phyloP scores from a whole-genome alignment of 2,113 vertebrate genomes.

The Oceanites oceanicus region DNA sequence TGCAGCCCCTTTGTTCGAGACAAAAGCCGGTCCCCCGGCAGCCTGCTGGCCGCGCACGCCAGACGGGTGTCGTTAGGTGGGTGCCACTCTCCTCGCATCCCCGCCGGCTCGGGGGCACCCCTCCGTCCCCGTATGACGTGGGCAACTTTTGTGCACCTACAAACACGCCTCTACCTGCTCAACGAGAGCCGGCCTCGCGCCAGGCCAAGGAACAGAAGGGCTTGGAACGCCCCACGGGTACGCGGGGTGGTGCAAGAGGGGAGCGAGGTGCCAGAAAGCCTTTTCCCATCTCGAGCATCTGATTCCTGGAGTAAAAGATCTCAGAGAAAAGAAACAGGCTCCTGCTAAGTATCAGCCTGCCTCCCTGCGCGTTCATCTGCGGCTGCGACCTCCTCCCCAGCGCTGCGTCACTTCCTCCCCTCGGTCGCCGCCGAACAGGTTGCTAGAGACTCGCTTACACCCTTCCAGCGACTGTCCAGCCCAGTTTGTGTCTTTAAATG shows the following conservation, averaged over 20 bases:
- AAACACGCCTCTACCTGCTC: neutral
- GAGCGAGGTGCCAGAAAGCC: neutral
- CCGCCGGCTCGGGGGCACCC: neutral
- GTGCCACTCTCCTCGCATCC: neutral
- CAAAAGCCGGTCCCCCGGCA: neutral
- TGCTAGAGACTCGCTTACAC: neutral
- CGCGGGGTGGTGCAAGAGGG: neutral
- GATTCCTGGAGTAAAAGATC: neutral
- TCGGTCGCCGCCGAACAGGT: neutral
- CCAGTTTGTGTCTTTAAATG: neutral
- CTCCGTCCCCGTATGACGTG: accelerated
- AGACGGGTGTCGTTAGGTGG: neutral
- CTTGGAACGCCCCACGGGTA: neutral
- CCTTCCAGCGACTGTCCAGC: neutral
- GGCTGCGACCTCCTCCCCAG: neutral
- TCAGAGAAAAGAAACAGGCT: neutral
- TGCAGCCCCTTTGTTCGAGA: neutral
- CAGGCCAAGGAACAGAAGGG: neutral
- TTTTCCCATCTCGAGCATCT: neutral
- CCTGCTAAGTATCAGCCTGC: neutral
- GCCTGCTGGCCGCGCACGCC: neutral
- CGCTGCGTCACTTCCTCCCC: neutral
- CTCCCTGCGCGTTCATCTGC: neutral
- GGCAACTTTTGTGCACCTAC: neutral
- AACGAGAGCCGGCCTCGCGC: neutral